phyloP scores from a whole-genome alignment of 2,888 invertebrate genomes.

The Hanleya hanleyi region DNA sequence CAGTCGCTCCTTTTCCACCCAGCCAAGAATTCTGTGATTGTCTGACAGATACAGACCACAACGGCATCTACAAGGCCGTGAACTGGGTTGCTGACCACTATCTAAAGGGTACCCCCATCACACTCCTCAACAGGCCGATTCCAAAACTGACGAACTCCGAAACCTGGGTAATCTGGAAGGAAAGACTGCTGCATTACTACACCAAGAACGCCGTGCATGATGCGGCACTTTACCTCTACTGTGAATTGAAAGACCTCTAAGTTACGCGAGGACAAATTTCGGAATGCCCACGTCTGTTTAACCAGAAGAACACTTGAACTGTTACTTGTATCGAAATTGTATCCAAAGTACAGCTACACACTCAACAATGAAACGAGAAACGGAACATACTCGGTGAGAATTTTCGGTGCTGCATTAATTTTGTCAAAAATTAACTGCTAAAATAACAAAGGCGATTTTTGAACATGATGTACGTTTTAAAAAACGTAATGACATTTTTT shows the following conservation, averaged over 20 bases:
- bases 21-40: constrained; percentile 46
- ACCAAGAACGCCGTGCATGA: constrained; percentile 50
- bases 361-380: no score
- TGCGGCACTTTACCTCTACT: constrained; percentile 56
- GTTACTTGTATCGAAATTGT: no score
- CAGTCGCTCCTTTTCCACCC: constrained; percentile 36
- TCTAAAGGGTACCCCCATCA: constrained; percentile 60
- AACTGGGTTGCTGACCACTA: constrained; percentile 60
- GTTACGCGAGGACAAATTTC: no score
- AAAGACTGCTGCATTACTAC: constrained; percentile 59
- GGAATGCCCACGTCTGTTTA: no score
- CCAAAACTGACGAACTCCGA: constrained; percentile 55
- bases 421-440: no score
- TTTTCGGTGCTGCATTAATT: no score
- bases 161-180: constrained; percentile 56
- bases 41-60: constrained; percentile 46
- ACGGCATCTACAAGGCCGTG: constrained; percentile 52
- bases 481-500: no score
- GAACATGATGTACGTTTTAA: no score
- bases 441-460: no score
- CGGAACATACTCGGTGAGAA: no score
- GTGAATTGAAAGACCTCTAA: constrained; percentile 39
- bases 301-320: no score
- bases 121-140: constrained; percentile 59
- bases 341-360: no score